phyloP scores from a whole-genome alignment of 2,797 vertebrate species.

The Alauda arvensis region DNA sequence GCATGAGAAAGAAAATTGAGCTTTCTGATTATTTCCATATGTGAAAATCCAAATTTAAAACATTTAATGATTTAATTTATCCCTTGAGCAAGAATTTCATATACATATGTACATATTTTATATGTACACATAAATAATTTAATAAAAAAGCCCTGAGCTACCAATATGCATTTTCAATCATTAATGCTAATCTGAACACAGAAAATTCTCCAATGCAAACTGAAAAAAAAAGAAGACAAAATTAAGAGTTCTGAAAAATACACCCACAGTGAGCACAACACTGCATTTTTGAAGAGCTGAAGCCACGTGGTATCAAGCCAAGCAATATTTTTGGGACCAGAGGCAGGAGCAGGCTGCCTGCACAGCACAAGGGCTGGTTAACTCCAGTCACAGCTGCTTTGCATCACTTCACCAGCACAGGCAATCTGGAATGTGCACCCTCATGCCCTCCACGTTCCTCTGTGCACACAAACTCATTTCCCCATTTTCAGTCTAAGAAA shows the following conservation, averaged over 20 bases:
- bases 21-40: not conserved
- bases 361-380: not conserved
- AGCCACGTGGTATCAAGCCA: not conserved
- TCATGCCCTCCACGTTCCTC: constrained; percentile 41
- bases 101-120: not conserved
- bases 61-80: not conserved
- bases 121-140: not conserved
- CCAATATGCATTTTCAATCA: not conserved
- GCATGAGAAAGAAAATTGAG: not conserved
- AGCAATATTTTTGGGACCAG: not conserved
- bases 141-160: not conserved
- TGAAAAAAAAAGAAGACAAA: not conserved
- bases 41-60: not conserved
- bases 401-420: not conserved
- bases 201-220: not conserved
- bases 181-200: not conserved
- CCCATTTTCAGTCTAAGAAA: not conserved
- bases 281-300: not conserved
- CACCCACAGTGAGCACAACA: not conserved
- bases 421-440: constrained; percentile 23
- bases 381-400: not conserved
- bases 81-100: not conserved
- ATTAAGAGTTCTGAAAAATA: not conserved
- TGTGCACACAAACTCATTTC: not conserved
- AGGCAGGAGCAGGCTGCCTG: not conserved